phyloP scores from a whole-genome alignment of 2,113 vertebrate genomes.

The Acrocephalus arundinaceus region DNA sequence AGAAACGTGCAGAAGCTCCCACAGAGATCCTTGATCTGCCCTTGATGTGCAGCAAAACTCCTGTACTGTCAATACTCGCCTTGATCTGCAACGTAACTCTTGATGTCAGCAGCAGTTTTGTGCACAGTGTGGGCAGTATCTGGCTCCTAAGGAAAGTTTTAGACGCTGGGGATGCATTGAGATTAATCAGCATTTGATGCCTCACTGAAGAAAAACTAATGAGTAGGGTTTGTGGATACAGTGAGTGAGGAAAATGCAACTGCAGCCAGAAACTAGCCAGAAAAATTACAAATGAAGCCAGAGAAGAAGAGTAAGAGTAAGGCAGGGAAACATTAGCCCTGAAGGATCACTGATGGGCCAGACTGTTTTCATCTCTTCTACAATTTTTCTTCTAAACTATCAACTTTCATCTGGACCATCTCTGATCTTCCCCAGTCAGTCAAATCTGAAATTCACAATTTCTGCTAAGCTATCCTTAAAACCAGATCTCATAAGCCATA shows the following conservation, averaged over 20 bases:
- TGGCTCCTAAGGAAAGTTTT: neutral
- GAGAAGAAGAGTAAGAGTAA: neutral
- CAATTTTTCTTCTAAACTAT: neutral
- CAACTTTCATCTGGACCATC: neutral
- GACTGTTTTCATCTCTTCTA: neutral
- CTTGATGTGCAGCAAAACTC: conserved; percentile 10
- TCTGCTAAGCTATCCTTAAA: neutral
- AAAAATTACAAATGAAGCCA: neutral
- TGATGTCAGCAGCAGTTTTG: neutral
- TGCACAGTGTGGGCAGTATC: neutral
- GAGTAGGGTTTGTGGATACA: neutral
- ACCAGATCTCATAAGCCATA: neutral
- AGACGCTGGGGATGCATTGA: neutral
- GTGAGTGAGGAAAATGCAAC: neutral
- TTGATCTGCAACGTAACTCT: neutral
- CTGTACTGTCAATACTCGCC: neutral
- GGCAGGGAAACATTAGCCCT: neutral
- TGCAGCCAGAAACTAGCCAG: neutral
- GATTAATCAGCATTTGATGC: conserved; percentile 20
- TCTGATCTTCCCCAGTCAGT: neutral
- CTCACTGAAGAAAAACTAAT: neutral
- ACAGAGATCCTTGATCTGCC: neutral
- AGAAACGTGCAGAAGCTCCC: neutral
- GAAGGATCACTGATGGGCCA: neutral
- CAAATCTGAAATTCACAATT: neutral